Evolutionary conservation across 2,797 vertebrate genomes (phyloP).

Genomic region (Columba guinea): DNA sequence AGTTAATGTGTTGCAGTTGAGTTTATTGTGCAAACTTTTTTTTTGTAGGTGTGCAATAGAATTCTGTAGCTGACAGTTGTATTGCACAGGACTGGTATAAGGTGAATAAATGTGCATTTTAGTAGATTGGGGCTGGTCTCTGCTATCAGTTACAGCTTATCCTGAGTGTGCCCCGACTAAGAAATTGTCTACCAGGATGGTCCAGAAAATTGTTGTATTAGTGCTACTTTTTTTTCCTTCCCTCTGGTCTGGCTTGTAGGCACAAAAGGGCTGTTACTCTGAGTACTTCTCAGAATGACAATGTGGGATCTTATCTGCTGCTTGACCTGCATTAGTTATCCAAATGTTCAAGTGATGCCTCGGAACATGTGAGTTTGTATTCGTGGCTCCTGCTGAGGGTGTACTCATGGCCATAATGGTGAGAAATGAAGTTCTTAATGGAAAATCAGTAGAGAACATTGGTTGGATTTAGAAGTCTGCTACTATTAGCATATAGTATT

Average conservation of each 20-base stretch:
- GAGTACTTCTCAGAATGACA: neutral
- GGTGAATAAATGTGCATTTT: neutral
- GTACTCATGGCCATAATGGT: neutral
- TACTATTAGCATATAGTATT: neutral
- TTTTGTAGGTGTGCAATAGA: neutral
- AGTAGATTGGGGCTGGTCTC: too few relatives aligned
- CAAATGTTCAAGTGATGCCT: neutral
- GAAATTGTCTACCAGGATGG: neutral
- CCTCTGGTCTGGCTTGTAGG: neutral
- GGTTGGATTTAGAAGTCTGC: neutral
- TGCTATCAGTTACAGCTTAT: neutral
- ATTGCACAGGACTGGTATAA: neutral
- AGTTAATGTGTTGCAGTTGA: neutral
- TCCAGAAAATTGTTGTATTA: neutral
- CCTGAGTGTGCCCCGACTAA: neutral
- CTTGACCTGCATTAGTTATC: neutral
- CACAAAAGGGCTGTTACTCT: neutral
- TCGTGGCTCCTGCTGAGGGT: neutral
- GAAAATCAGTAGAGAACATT: neutral
- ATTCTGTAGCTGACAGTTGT: accelerated
- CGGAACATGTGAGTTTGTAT: neutral
- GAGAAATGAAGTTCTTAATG: neutral
- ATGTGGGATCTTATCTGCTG: neutral
- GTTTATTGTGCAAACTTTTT: neutral
- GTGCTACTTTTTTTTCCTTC: neutral